Evolutionary conservation across 2,797 vertebrate species (phyloP).

Genomic region (Pogoniulus pusillus): DNA sequence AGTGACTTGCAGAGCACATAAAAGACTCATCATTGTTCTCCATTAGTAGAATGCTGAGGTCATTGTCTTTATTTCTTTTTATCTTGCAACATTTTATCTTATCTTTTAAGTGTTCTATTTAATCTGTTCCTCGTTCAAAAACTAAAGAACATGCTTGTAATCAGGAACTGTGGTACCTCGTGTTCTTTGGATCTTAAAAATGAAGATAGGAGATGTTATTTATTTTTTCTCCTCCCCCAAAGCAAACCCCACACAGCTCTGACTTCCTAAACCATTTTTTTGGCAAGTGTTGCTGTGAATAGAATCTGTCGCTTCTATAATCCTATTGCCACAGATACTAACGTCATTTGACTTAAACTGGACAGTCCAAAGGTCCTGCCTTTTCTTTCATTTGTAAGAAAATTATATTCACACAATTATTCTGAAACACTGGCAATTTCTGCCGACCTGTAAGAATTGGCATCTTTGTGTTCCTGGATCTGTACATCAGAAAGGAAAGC

Average conservation of each 20-base stretch:
- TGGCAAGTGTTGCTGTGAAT: neutral
- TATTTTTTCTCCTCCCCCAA: neutral
- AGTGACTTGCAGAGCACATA: neutral
- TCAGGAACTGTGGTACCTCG: neutral
- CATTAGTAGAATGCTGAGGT: neutral
- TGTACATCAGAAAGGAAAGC: constrained; percentile 94
- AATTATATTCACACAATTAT: neutral
- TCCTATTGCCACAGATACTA: neutral
- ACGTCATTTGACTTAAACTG: neutral
- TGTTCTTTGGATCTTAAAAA: neutral
- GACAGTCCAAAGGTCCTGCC: neutral
- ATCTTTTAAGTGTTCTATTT: neutral
- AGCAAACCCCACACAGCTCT: neutral
- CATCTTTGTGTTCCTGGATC: constrained; percentile 93
- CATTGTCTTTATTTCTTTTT: neutral
- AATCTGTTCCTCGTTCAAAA: neutral
- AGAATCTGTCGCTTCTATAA: neutral
- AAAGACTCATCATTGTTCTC: neutral
- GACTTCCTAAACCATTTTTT: neutral
- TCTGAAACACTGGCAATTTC: neutral
- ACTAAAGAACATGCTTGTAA: neutral
- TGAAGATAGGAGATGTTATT: neutral
- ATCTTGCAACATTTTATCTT: neutral
- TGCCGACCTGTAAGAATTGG: constrained; percentile 92
- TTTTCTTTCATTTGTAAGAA: neutral